Evolutionary conservation across 2,888 invertebrate genomes (phyloP).

Genomic region (Scaeva pyrastri): DNA sequence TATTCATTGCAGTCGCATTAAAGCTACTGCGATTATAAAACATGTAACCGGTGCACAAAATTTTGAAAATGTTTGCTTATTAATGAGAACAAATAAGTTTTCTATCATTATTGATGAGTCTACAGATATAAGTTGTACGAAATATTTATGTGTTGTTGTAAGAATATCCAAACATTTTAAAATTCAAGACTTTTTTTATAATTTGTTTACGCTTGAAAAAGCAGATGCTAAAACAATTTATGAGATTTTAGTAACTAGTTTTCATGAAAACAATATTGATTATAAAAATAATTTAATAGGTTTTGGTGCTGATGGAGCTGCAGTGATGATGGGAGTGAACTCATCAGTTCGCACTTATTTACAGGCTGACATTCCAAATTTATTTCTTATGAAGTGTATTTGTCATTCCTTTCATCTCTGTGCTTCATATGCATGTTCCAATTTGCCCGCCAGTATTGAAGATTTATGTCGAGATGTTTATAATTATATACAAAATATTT

Average conservation of each 20-base stretch:
- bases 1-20: neutral
- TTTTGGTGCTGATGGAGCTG: constrained; percentile 35
- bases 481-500: neutral
- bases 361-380: constrained; percentile 1
- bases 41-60: constrained; percentile 1
- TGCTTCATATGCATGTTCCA: constrained; percentile 17
- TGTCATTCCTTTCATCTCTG: constrained; percentile 25
- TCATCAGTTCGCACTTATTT: constrained; percentile 11
- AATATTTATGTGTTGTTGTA: constrained; percentile 15
- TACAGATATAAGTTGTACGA: neutral
- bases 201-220: neutral
- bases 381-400: constrained; percentile 22
- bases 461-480: constrained; percentile 1
- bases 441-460: neutral
- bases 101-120: neutral
- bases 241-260: constrained; percentile 12
- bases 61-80: neutral
- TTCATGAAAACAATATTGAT: constrained; percentile 12
- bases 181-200: constrained; percentile 15
- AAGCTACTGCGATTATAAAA: neutral
- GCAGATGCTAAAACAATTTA: constrained; percentile 15
- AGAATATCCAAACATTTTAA: constrained; percentile 1
- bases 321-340: constrained; percentile 20
- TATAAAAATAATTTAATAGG: constrained; percentile 25
- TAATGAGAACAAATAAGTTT: neutral